Evolutionary conservation across 2,113 vertebrate genomes (phyloP), one percentile per base, ranked within the genome.

Genomic region (Ctenomys sociabilis): DNA sequence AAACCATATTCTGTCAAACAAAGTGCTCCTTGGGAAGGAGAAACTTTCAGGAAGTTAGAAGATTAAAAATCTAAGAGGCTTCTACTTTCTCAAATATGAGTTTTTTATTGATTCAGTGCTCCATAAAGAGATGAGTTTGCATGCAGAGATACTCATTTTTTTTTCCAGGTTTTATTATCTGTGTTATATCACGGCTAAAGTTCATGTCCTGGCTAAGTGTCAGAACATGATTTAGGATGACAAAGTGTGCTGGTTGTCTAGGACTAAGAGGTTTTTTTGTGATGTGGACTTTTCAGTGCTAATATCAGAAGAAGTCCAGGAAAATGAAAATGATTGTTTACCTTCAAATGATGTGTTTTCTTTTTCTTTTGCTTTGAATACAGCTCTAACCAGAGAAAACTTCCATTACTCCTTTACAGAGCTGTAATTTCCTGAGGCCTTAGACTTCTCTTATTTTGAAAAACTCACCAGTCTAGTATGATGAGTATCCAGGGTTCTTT

Each of bases 31-130:
- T 85, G 49, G 78, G 45, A 78, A 96, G 91, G 49, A 93, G 85
- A 96, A 95, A 66, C 4, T 88, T 87, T 89, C 35, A 94, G 85
- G 88, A 95, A 96, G 73, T 85, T 85, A 91, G 81, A 94, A 95
- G 59, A 96, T 37, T 40, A 43, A 89, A 87, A 96, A 86, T 72
- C 35, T 10, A 88, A 75, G 68, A 54, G 52, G 0, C 68, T 85
- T 89, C 68, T 80, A 19, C 2, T 40, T 91, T 93, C 84, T 81
- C 49, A 52, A 40, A 72, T 57, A 6, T 88, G 72, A 68, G 26
- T 45, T 30, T 95, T 66, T 88, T 49, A 72, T 95, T 57, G 24
- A 91, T 90, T 73, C 30, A 64, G 2, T 85, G 37, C 0, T 95
- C 57, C 16, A 0, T 35, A 90, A 85, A 92, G 37, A 59, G 43